Evolutionary conservation across 2,113 vertebrate genomes (phyloP).

Genomic region (Chaenogobius annularis): DNA sequence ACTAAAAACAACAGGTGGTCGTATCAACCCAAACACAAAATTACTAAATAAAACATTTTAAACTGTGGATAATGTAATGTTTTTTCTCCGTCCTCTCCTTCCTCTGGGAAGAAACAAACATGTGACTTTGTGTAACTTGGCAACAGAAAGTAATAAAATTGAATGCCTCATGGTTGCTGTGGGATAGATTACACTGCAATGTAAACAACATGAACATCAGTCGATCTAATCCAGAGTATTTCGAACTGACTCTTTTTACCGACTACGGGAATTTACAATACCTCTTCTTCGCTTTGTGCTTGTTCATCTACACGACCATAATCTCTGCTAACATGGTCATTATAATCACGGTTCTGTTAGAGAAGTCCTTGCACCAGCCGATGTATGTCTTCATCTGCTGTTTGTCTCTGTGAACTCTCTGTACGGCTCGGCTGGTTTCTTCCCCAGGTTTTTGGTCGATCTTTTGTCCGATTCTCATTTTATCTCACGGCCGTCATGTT

Average conservation of each 20-base stretch:
- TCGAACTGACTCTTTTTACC: conserved; percentile 25
- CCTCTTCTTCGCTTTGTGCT: conserved; percentile 26
- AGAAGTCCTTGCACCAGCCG: background rate
- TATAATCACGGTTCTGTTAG: conserved; percentile 6
- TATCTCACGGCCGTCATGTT: conserved; percentile 15
- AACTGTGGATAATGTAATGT: too few species aligned
- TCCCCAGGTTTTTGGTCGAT: conserved; percentile 1
- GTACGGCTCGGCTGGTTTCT: conserved; percentile 23
- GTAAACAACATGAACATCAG: background rate
- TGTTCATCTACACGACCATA: conserved; percentile 26
- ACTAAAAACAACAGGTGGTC: too few species aligned
- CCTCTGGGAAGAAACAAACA: too few species aligned
- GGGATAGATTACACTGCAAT: background rate
- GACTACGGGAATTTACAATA: conserved; percentile 6
- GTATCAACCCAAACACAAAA: too few species aligned
- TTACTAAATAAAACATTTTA: too few species aligned
- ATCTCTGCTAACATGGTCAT: conserved; percentile 28
- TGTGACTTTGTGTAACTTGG: background rate
- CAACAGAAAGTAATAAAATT: background rate
- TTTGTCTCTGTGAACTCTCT: conserved; percentile 42
- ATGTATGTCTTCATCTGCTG: conserved; percentile 31
- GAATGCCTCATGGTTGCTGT: background rate
- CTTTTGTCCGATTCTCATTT: conserved; percentile 29
- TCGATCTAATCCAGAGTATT: conserved; percentile 1
- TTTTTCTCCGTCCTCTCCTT: too few species aligned